Evolutionary conservation across 2,797 vertebrate species (phyloP).

Genomic region (Ceryle rudis): DNA sequence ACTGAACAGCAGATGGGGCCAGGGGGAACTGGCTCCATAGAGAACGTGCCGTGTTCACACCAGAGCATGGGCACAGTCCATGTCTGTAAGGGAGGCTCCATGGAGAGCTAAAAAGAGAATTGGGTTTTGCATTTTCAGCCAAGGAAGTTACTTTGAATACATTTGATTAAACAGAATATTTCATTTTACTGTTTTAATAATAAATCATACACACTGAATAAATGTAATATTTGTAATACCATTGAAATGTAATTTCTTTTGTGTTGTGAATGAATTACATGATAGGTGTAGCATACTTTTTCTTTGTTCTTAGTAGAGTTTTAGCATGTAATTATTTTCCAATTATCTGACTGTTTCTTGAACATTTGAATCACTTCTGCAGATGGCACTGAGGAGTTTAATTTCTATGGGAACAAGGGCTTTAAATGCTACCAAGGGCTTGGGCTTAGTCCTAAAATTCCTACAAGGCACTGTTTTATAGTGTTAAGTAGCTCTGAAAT

Average conservation of each 20-base stretch:
- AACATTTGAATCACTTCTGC: neutral
- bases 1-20: neutral
- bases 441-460: neutral
- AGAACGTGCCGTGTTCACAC: neutral
- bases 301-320: slow-evolving; percentile 21
- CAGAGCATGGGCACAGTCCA: accelerated
- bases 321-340: slow-evolving; percentile 52
- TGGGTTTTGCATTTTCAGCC: neutral
- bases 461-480: neutral
- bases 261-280: slow-evolving; percentile 37
- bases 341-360: neutral
- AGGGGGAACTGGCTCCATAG: neutral
- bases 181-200: slow-evolving; percentile 70
- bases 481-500: neutral
- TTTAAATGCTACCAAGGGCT: neutral
- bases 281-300: slow-evolving; percentile 32
- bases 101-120: neutral
- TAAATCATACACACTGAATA: slow-evolving; percentile 60
- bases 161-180: slow-evolving; percentile 68
- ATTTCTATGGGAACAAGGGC: neutral
- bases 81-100: neutral
- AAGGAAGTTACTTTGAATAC: slow-evolving; percentile 23
- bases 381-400: neutral
- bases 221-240: slow-evolving; percentile 67
- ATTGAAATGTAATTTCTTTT: slow-evolving; percentile 74